Evolutionary conservation across 2,888 invertebrate species (phyloP).

Genomic region (Himalopsyche japonica): DNA sequence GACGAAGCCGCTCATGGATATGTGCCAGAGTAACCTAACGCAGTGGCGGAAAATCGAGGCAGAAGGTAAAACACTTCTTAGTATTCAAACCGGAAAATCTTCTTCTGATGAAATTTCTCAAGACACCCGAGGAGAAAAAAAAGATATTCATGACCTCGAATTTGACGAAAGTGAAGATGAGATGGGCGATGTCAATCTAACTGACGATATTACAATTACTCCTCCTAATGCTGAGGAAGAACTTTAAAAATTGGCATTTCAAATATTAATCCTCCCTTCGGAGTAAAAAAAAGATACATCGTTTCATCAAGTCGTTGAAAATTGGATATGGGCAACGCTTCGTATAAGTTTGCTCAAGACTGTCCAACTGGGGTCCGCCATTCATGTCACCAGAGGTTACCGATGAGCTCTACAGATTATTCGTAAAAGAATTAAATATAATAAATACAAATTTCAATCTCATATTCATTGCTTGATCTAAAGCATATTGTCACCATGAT

Average conservation of each 20-base stretch:
- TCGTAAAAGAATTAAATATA: too few relatives aligned
- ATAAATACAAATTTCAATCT: too few relatives aligned
- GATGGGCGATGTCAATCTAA: background rate
- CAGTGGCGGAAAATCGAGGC: conserved; percentile 60
- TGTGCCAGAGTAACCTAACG: conserved; percentile 66
- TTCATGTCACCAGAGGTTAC: too few relatives aligned
- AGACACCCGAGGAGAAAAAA: background rate
- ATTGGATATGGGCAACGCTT: too few relatives aligned
- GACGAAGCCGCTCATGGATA: conserved; percentile 69
- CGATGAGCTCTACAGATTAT: too few relatives aligned
- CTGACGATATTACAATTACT: background rate
- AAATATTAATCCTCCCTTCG: too few relatives aligned
- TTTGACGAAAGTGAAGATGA: background rate
- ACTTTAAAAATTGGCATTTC: background rate
- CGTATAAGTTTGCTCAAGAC: too few relatives aligned
- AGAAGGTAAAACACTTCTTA: conserved; percentile 42
- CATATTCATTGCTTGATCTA: too few relatives aligned
- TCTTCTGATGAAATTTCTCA: background rate
- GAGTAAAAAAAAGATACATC: too few relatives aligned
- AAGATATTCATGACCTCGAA: background rate
- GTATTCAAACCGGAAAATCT: conserved; percentile 41
- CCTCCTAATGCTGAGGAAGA: background rate
- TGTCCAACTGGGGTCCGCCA: too few relatives aligned
- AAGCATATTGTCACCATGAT: too few relatives aligned
- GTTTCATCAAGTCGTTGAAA: too few relatives aligned